Conservation (phyloP, 2,797 vertebrate species). For the Esox lucius region DNA sequence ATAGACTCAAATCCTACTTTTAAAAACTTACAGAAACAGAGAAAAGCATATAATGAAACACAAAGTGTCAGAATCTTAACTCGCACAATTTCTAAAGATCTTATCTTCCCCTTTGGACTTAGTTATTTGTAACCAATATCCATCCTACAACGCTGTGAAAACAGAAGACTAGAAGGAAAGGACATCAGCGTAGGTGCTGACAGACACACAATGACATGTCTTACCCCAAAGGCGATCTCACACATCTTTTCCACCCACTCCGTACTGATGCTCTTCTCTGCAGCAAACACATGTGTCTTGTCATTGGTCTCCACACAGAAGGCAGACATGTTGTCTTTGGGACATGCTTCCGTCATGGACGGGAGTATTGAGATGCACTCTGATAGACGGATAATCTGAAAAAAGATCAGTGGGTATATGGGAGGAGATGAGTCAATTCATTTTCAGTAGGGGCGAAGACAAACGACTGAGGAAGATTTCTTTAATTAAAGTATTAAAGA, state of each 20-base stretch:
- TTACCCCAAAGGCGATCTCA: slow-evolving; percentile 91
- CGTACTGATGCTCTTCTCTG: slow-evolving; percentile 73
- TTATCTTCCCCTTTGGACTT: background rate
- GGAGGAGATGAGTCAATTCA: background rate
- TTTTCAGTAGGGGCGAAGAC: background rate
- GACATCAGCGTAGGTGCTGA: background rate
- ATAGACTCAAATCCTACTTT: background rate
- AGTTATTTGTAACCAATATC: background rate
- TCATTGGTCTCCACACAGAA: slow-evolving; percentile 91
- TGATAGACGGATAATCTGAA: slow-evolving; percentile 84
- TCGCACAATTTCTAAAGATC: background rate
- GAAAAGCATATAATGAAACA: background rate
- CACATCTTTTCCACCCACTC: slow-evolving; percentile 93
- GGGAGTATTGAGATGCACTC: slow-evolving; percentile 91
- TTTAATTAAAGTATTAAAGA: too few species aligned
- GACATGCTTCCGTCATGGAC: slow-evolving; percentile 77
- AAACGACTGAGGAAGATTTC: too few species aligned
- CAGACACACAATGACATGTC: background rate
- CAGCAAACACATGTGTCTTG: slow-evolving; percentile 87
- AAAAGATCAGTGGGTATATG: background rate
- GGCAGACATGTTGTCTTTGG: slow-evolving; percentile 84
- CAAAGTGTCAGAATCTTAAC: background rate
- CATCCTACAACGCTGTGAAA: background rate
- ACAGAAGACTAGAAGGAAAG: background rate
- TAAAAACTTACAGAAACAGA: background rate